phyloP scores from a whole-genome alignment of 2,113 vertebrate genomes.

The Sprattus sprattus region DNA sequence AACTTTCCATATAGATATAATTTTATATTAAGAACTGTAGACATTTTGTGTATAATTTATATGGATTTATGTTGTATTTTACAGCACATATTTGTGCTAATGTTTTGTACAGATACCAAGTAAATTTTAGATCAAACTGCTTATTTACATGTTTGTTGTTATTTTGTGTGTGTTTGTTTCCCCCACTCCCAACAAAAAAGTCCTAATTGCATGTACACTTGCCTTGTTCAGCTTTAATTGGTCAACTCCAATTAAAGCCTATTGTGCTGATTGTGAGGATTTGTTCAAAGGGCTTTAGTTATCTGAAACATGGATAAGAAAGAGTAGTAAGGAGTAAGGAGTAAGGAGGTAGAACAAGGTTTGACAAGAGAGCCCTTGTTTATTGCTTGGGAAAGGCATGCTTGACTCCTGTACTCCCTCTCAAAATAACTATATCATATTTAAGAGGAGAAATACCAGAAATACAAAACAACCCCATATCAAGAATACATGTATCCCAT shows the following conservation, averaged over 20 bases:
- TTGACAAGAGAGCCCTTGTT: constrained; percentile 12
- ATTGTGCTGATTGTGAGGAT: neutral
- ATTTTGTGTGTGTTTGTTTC: neutral
- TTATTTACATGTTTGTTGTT: neutral
- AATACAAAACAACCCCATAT: constrained; percentile 12
- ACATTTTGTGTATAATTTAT: constrained; percentile 76
- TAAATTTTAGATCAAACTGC: constrained; percentile 56
- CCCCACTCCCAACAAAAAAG: neutral
- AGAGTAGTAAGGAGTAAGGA: neutral
- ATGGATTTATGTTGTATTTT: constrained; percentile 66
- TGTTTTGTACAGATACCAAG: constrained; percentile 74
- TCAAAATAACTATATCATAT: neutral
- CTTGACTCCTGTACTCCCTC: constrained; percentile 1
- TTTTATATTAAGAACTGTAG: constrained; percentile 73
- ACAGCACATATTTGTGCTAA: constrained; percentile 65
- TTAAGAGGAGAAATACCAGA: constrained; percentile 5
- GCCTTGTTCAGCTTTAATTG: neutral
- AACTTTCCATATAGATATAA: constrained; percentile 58
- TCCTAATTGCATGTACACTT: neutral
- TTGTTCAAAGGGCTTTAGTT: neutral
- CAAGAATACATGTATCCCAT: constrained; percentile 15
- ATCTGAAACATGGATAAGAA: neutral
- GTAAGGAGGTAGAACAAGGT: neutral
- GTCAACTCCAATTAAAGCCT: too few species aligned
- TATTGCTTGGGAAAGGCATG: constrained; percentile 18